phyloP scores from a whole-genome alignment of 2,888 invertebrate species.

The Clanis bilineata region DNA sequence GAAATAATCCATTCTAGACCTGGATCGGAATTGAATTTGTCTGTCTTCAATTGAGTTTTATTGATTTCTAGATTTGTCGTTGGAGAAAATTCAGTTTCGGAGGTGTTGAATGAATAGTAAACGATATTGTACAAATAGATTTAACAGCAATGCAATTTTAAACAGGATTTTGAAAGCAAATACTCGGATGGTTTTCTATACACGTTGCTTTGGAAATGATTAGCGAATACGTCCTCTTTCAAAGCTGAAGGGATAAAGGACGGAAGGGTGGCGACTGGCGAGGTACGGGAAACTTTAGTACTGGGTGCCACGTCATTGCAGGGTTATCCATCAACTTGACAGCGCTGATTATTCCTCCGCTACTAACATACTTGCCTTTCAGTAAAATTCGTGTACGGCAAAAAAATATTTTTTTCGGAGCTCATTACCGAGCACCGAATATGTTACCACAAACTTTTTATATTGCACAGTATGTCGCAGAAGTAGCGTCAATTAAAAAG shows the following conservation, averaged over 20 bases:
- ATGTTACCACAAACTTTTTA: background rate
- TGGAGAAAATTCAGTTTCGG: slow-evolving; percentile 37
- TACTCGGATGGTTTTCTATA: background rate
- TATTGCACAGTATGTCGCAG: background rate
- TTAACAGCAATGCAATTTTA: background rate
- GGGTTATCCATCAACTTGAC: slow-evolving; percentile 71
- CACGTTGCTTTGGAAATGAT: background rate
- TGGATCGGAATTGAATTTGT: slow-evolving; percentile 41
- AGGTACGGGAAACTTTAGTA: slow-evolving; percentile 40
- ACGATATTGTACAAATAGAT: background rate
- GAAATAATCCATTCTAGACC: slow-evolving; percentile 24
- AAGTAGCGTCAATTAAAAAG: slow-evolving; percentile 12
- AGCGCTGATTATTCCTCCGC: slow-evolving; percentile 61
- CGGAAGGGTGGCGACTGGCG: slow-evolving; percentile 22
- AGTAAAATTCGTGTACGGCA: slow-evolving; percentile 43
- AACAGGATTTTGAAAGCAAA: background rate
- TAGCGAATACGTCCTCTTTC: background rate
- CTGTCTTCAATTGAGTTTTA: slow-evolving; percentile 42
- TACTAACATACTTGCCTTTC: slow-evolving; percentile 51
- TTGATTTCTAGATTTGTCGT: slow-evolving; percentile 35
- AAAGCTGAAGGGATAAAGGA: slow-evolving; percentile 25
- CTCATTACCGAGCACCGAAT: background rate
- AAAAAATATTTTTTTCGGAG: background rate
- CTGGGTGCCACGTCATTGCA: slow-evolving; percentile 63
- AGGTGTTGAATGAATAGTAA: slow-evolving; percentile 12